Evolutionary conservation across 2,797 vertebrate genomes (phyloP), one percentile per base, ranked within the genome.

Genomic region (Gouania willdenowi): DNA sequence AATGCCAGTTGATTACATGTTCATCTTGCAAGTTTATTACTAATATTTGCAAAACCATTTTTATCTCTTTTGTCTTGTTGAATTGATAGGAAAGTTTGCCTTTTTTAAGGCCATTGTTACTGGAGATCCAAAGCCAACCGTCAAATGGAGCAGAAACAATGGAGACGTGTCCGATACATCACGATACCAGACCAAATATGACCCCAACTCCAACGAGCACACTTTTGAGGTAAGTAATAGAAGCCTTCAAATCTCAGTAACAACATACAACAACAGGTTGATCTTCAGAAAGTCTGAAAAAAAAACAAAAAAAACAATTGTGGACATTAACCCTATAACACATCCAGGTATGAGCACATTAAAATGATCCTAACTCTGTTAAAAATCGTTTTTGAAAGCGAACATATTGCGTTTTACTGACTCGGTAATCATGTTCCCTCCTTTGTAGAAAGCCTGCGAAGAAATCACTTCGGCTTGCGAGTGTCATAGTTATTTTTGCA

Each of bases 51-150:
- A n/a, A n/a, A n/a, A n/a, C n/a, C n/a, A n/a, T n/a, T n/a, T n/a
- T n/a, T n/a, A n/a, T n/a, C 11, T 4, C 13, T 4, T 36, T 4
- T 29, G 15, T 23, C 10, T 24, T 11, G 31, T 26, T 18, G 36
- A 6, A 5, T 7, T 13, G 16, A 9, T 80, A 95, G 92, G 93
- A 8, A 93, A 92, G 83, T 88, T 84, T 57, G 90, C 91, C 31
- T 58, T 89, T 68, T 92, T 94, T 48, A 90, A 88, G 69, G 92
- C 86, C 14, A 84, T 90, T 53, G 88, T 94, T 30, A 86, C 39
- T 6, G 91, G 91, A 37, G 80, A 93, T 1, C 91, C 92, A 8
- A 8, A 16, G 16, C 91, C 92, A 0, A 44, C 80, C 0, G 85
- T 94, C 33, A 66, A 52, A 12, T 92, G 91, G 91, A 69, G 75